Base-by-base conservation (phyloP, 2,888 invertebrate species). In the Poecilus cupreus region DNA sequence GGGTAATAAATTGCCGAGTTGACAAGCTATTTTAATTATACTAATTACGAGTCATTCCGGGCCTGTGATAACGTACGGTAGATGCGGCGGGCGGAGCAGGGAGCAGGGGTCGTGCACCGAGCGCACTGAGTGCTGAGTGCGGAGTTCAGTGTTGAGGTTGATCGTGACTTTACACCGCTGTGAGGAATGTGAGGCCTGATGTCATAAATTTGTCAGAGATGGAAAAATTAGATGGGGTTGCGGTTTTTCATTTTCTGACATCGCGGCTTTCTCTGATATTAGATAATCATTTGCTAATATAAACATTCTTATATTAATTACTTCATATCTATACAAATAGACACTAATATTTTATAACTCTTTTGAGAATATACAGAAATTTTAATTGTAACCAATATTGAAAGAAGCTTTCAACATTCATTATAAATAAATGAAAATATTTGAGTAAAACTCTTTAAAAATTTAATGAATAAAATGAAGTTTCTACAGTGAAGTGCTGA, bases 21-120 rank as follows among this genome's bases (percentile, higher is more conserved):
- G 80, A 80, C 80, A 80, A 80, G 80, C 72, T 80, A 80, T 80
- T 80, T 80, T 80, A 80, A 80, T 80, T 80, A 80, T 80, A 80
- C 80, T 80, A 80, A 80, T 80, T 80, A 80, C 80, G 74, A 74
- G 70, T 80, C 80, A 80, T 80, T 80, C 72, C 72, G 57, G 78
- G 46, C 74, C 64, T 37, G 78, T 78, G 80, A 80, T 80, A 80
- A 80, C 80, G 72, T 57, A 64, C 78, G 26, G 60, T 60, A 24
- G 51, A 51, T 18, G 51, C 18, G 5, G 51, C 13, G 51, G 51
- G 20, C 6, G 75, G 51, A 0, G 20, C n/a, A 24, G 20, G 51
- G 11, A 49, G 20, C 20, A 51, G 51, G 18, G 51, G 32, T 32
- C 32, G 32, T 26, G 32, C 51, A 11, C 46, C 18, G 18, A 18